Percentiles rank a stretch among this genome's conserved stretches.
These are phyloP conservation scores for Rhizoglyphus robini DNA, from an alignment of 1,140 invertebrate genomes.

Conservation along the genomic window DNA sequence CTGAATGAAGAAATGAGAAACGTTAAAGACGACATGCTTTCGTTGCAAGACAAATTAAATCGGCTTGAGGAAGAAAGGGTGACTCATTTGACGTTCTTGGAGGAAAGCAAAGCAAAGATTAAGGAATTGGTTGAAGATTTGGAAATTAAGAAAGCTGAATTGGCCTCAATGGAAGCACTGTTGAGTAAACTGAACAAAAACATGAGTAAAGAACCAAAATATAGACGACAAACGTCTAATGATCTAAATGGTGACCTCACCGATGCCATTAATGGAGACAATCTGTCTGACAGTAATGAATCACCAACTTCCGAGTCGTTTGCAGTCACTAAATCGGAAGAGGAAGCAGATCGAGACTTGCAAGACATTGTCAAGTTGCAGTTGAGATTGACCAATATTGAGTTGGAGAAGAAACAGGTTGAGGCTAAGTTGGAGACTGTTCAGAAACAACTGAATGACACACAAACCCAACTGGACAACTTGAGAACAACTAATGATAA, in stretches of 20 bases:
- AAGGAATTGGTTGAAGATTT: not conserved
- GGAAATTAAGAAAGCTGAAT: not conserved
- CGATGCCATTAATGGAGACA: not conserved
- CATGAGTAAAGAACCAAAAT: not conserved
- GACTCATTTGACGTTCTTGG: not conserved
- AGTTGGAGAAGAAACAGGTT: slow-evolving; percentile 11
- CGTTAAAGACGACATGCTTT: not conserved
- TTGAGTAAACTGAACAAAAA: slow-evolving; percentile 16
- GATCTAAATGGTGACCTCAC: not conserved
- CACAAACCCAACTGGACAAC: slow-evolving; percentile 8
- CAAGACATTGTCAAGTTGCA: slow-evolving; percentile 15
- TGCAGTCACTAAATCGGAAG: not conserved
- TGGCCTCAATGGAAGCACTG: slow-evolving; percentile 4
- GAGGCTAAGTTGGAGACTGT: slow-evolving; percentile 5
- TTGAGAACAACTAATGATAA: not conserved
- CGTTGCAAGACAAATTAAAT: not conserved
- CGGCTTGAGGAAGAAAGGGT: not conserved
- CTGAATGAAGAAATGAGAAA: not conserved
- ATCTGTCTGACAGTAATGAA: not conserved
- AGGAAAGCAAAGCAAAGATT: not conserved
- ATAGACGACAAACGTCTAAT: not conserved
- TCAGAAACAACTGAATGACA: not conserved
- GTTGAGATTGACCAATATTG: not conserved
- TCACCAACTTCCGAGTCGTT: not conserved
- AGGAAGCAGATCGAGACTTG: not conserved